A percentile compares a stretch with the other conserved stretches of the same genome.
phyloP scores from a whole-genome alignment of 2,888 invertebrate species.

The Aleiodes alternator region DNA sequence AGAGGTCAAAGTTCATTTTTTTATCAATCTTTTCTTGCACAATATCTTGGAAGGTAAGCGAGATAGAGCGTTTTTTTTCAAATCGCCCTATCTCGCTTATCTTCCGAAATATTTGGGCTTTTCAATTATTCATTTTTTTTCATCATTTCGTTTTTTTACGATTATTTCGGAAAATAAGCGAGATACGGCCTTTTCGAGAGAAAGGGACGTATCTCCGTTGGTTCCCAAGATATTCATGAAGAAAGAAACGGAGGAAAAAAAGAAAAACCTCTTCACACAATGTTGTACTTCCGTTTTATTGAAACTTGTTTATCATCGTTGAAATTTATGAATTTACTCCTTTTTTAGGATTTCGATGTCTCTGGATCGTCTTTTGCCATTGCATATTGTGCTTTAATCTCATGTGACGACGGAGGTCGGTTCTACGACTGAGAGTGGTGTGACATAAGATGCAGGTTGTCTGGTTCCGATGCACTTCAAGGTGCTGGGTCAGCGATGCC shows the following conservation, averaged over 20 bases:
- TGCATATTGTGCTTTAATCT: slow-evolving; percentile 75
- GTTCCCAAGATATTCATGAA: neutral
- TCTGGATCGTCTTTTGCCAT: slow-evolving; percentile 74
- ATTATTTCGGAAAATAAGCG: neutral
- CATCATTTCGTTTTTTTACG: too few relatives aligned
- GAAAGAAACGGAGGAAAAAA: neutral
- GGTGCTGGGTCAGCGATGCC: slow-evolving; percentile 75
- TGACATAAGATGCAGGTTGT: slow-evolving; percentile 75
- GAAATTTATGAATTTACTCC: slow-evolving; percentile 68
- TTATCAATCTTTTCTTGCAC: too few relatives aligned
- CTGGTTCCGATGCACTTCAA: slow-evolving; percentile 75
- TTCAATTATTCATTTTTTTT: too few relatives aligned
- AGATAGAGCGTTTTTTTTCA: too few relatives aligned
- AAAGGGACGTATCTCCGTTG: neutral
- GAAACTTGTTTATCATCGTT: neutral
- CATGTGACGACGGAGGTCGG: slow-evolving; percentile 75
- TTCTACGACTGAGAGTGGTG: slow-evolving; percentile 75
- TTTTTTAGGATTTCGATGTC: slow-evolving; percentile 68
- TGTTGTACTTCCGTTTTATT: neutral
- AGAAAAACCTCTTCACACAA: too few relatives aligned
- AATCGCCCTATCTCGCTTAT: too few relatives aligned
- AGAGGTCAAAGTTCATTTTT: too few relatives aligned
- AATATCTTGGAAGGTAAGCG: too few relatives aligned
- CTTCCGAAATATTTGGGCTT: too few relatives aligned
- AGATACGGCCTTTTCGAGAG: neutral